A percentile compares a stretch with the other conserved stretches of the same genome.
Evolutionary conservation across 2,888 invertebrate genomes (phyloP).

Genomic region (Pheosia tremula): DNA sequence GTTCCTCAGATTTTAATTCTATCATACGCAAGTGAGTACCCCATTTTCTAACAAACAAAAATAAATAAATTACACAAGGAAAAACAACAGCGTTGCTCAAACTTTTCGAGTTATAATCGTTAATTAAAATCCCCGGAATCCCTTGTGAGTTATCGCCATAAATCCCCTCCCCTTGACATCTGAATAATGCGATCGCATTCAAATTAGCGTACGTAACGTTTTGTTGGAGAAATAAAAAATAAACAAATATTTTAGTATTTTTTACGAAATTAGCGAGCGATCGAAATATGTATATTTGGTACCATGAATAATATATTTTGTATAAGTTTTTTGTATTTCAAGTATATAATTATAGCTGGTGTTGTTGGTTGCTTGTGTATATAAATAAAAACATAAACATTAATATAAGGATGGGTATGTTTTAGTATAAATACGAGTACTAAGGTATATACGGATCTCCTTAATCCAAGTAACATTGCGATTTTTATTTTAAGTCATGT

Average conservation of each 20-base stretch:
- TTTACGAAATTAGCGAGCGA: neutral
- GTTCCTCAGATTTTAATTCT: conserved; percentile 8
- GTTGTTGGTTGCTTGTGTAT: too few relatives aligned
- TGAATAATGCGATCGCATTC: conserved; percentile 43
- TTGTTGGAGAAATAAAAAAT: conserved; percentile 18
- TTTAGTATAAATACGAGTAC: too few relatives aligned
- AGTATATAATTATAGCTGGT: neutral
- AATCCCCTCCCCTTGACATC: conserved; percentile 44
- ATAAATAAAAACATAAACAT: too few relatives aligned
- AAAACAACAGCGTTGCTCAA: conserved; percentile 48
- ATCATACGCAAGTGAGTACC: conserved; percentile 7
- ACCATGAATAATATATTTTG: neutral
- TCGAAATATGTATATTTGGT: neutral
- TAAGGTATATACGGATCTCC: too few relatives aligned
- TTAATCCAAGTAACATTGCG: too few relatives aligned
- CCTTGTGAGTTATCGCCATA: conserved; percentile 55
- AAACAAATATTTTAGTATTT: conserved; percentile 22
- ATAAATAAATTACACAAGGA: conserved; percentile 32
- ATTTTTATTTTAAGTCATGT: too few relatives aligned
- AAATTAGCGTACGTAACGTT: conserved; percentile 34
- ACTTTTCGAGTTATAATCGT: conserved; percentile 61
- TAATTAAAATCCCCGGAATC: conserved; percentile 59
- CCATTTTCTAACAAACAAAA: conserved; percentile 20
- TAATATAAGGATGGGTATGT: too few relatives aligned
- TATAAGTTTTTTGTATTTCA: neutral